Percentiles rank a stretch among this genome's conserved stretches.
phyloP scores from a whole-genome alignment of 2,113 vertebrate species.

The Pao palembangensis region DNA sequence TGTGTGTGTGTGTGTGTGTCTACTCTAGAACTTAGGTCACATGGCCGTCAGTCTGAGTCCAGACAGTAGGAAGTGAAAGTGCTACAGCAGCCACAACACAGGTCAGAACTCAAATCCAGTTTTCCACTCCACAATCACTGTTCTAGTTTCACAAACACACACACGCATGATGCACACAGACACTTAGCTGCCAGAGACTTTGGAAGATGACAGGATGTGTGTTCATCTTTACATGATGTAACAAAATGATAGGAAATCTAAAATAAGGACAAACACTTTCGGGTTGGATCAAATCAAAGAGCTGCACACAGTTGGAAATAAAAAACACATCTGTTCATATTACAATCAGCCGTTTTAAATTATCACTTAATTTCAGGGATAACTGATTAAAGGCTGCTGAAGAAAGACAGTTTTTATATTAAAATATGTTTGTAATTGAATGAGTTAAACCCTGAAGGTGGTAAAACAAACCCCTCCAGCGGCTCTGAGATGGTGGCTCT shows the following conservation, averaged over 20 bases:
- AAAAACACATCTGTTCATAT: neutral
- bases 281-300: neutral
- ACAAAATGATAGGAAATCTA: constrained; percentile 8
- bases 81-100: constrained; percentile 62
- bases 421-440: constrained; percentile 38
- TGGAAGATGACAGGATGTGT: constrained; percentile 18
- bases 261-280: constrained; percentile 1
- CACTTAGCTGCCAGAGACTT: constrained; percentile 1
- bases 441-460: constrained; percentile 38
- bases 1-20: constrained; percentile 21
- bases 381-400: constrained; percentile 7
- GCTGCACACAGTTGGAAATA: neutral
- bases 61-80: constrained; percentile 76
- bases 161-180: too few relatives aligned
- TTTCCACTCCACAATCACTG: constrained; percentile 46
- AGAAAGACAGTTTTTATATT: constrained; percentile 30
- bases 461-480: constrained; percentile 2
- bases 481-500: too few relatives aligned
- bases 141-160: neutral
- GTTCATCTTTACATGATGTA: constrained; percentile 22
- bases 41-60: constrained; percentile 46
- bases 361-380: too few relatives aligned
- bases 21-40: constrained; percentile 49
- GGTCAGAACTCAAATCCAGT: constrained; percentile 44
- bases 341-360: too few relatives aligned